These are phyloP conservation scores for Rhadinocentrus ornatus DNA, from an alignment of 2,797 vertebrate species.

Conservation along the genomic window DNA sequence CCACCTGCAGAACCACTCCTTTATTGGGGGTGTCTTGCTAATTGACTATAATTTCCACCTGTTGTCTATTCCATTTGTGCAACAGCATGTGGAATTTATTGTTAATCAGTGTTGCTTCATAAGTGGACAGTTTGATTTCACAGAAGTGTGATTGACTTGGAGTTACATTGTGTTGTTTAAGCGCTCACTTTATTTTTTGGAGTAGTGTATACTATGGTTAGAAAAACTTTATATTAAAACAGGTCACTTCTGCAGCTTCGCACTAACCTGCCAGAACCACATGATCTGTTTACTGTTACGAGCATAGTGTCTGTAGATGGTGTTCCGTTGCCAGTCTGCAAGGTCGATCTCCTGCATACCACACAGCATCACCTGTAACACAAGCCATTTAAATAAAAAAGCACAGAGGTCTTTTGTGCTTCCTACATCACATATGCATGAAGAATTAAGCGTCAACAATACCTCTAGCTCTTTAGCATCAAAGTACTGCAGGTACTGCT, in stretches of 20 bases:
- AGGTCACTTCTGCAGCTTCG: not conserved
- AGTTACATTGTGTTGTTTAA: too few species aligned
- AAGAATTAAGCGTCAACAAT: slow-evolving; percentile 4
- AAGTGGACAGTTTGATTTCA: too few species aligned
- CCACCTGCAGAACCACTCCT: too few species aligned
- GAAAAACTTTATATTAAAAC: too few species aligned
- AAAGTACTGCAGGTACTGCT: slow-evolving; percentile 98
- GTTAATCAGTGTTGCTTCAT: too few species aligned
- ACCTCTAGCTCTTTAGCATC: slow-evolving; percentile 98
- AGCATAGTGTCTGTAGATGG: slow-evolving; percentile 96
- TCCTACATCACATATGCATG: not conserved
- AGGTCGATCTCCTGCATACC: slow-evolving; percentile 99
- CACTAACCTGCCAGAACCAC: slow-evolving; percentile 98
- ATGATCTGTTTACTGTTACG: slow-evolving; percentile 98
- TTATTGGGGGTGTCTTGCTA: too few species aligned
- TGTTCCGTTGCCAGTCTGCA: slow-evolving; percentile 95
- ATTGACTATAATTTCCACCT: too few species aligned
- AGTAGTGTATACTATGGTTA: too few species aligned
- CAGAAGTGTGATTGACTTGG: too few species aligned
- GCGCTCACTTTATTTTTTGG: too few species aligned
- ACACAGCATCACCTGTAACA: slow-evolving; percentile 92
- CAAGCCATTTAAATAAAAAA: not conserved
- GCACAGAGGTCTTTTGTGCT: not conserved
- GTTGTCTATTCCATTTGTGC: too few species aligned
- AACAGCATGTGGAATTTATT: too few species aligned